Conservation (phyloP, 2,113 vertebrate genomes). For the Malurus melanocephalus region DNA sequence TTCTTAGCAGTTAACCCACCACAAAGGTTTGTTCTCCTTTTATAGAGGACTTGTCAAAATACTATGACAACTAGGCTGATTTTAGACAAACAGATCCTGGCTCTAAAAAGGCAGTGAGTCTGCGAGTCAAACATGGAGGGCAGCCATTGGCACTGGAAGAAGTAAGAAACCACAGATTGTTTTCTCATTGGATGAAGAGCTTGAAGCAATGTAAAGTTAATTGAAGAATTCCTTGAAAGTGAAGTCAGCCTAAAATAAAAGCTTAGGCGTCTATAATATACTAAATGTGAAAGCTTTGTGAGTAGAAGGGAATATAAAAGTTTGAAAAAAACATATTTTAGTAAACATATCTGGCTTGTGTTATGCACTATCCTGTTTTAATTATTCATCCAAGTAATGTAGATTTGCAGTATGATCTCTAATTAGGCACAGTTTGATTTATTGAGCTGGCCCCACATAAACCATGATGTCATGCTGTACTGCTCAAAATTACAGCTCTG, state of each 20-base stretch:
- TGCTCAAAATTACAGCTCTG: slow-evolving; percentile 74
- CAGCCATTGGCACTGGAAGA: slow-evolving; percentile 71
- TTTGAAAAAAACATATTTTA: slow-evolving; percentile 65
- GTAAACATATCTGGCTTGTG: slow-evolving; percentile 77
- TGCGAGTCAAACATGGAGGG: slow-evolving; percentile 72
- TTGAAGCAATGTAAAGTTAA: slow-evolving; percentile 78
- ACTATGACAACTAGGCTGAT: slow-evolving; percentile 69
- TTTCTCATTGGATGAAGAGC: slow-evolving; percentile 75
- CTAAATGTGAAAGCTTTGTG: slow-evolving; percentile 69
- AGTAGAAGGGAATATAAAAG: slow-evolving; percentile 68
- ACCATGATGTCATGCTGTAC: slow-evolving; percentile 78
- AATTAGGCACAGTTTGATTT: slow-evolving; percentile 78
- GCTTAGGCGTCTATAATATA: slow-evolving; percentile 70
- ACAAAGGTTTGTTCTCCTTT: slow-evolving; percentile 47
- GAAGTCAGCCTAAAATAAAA: slow-evolving; percentile 79
- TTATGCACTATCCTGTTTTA: slow-evolving; percentile 67
- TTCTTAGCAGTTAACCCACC: slow-evolving; percentile 38
- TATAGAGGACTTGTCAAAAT: slow-evolving; percentile 65
- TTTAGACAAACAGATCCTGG: slow-evolving; percentile 69
- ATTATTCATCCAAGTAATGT: slow-evolving; percentile 74
- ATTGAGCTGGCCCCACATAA: slow-evolving; percentile 75
- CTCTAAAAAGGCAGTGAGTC: slow-evolving; percentile 68
- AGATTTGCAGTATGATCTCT: slow-evolving; percentile 73
- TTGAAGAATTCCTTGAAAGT: slow-evolving; percentile 85
- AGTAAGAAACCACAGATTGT: slow-evolving; percentile 76